A percentile compares a stretch with the other conserved stretches of the same genome.
These are phyloP conservation scores for Ivindomyrus marchei DNA, from an alignment of 2,113 vertebrate genomes.

Conservation along the genomic window DNA sequence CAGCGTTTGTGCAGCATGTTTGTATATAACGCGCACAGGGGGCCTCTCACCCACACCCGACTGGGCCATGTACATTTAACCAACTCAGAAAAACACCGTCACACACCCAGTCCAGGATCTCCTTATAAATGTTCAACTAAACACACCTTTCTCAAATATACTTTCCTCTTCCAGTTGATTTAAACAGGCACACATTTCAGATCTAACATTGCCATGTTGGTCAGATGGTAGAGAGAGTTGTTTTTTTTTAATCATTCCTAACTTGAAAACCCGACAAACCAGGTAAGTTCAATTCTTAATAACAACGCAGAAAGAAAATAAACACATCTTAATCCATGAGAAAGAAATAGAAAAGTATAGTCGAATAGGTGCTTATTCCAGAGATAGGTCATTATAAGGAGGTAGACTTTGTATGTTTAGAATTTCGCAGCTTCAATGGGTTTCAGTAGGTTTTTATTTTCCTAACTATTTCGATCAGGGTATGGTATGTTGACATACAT, in stretches of 20 bases:
- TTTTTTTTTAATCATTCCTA: not conserved
- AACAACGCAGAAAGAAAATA: not conserved
- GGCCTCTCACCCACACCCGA: not conserved
- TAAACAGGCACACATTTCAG: slow-evolving; percentile 45
- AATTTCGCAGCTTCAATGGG: not conserved
- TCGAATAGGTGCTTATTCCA: not conserved
- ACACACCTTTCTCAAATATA: slow-evolving; percentile 74
- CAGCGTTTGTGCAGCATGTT: not conserved
- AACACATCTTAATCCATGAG: not conserved
- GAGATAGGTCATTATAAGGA: not conserved
- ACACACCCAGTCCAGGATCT: slow-evolving; percentile 70
- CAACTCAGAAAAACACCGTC: slow-evolving; percentile 30
- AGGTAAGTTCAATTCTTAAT: slow-evolving; percentile 8
- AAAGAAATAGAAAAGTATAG: not conserved
- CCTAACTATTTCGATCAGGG: not conserved
- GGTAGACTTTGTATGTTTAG: not conserved
- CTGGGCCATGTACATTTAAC: not conserved
- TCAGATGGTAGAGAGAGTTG: not conserved
- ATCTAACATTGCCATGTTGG: not conserved
- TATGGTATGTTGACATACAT: not conserved
- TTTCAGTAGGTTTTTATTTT: not conserved
- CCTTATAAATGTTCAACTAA: slow-evolving; percentile 63
- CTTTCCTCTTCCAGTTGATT: slow-evolving; percentile 55
- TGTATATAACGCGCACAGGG: not conserved
- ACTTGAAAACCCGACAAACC: not conserved